phyloP scores from a whole-genome alignment of 2,113 vertebrate species.

The Pseudolaguvia tuberculata region DNA sequence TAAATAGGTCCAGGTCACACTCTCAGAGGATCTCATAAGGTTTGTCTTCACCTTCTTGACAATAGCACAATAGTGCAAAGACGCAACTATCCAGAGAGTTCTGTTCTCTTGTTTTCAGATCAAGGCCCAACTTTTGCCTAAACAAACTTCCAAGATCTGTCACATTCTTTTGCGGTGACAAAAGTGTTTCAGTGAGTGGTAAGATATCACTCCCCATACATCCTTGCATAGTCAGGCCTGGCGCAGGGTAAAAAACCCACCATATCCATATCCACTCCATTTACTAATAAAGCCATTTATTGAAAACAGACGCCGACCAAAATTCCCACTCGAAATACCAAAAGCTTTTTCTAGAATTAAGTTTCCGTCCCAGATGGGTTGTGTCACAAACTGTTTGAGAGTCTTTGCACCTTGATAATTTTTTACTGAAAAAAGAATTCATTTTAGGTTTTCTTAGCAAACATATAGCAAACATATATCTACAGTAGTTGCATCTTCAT shows the following conservation, averaged over 20 bases:
- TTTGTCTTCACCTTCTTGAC: slow-evolving; percentile 17
- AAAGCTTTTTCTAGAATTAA: slow-evolving; percentile 17
- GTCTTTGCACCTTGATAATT: slow-evolving; percentile 36
- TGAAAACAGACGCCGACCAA: slow-evolving; percentile 37
- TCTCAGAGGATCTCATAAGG: slow-evolving; percentile 14
- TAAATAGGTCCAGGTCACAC: slow-evolving; percentile 13
- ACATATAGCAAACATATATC: too few species aligned
- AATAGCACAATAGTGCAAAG: slow-evolving; percentile 21
- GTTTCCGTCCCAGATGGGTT: slow-evolving; percentile 33
- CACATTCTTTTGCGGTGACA: slow-evolving; percentile 45
- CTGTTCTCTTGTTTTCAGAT: slow-evolving; percentile 16
- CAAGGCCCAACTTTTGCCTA: slow-evolving; percentile 2
- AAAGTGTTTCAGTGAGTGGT: slow-evolving; percentile 44
- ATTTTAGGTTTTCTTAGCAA: too few species aligned
- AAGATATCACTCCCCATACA: slow-evolving; percentile 30
- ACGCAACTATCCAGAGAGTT: slow-evolving; percentile 4
- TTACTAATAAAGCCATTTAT: slow-evolving; percentile 42
- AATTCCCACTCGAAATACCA: slow-evolving; percentile 4
- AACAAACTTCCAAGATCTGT: slow-evolving; percentile 36
- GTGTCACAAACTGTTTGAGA: slow-evolving; percentile 30
- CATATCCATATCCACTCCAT: slow-evolving; percentile 9
- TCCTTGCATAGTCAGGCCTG: slow-evolving; percentile 23
- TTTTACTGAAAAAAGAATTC: neutral
- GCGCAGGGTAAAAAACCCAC: slow-evolving; percentile 27
- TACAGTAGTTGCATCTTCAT: neutral